Evolutionary conservation across 2,113 vertebrate species (phyloP).

Genomic region (Oreotrochilus melanogaster): DNA sequence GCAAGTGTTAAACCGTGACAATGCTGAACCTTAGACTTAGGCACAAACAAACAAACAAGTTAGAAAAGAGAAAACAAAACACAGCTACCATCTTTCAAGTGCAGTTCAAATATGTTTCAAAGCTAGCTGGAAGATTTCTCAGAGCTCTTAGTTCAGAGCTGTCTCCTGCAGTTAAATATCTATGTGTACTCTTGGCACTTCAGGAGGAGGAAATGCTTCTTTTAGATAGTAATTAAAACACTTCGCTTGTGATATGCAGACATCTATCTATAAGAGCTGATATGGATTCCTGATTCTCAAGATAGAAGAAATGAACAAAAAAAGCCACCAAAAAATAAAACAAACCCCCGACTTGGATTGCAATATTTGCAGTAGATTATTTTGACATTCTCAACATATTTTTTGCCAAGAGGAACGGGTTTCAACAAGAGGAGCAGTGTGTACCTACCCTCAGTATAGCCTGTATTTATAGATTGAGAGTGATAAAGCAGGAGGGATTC

Average conservation of each 20-base stretch:
- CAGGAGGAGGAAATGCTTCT: background rate
- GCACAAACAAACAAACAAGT: background rate
- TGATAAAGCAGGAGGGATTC: background rate
- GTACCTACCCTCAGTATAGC: background rate
- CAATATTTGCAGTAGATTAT: background rate
- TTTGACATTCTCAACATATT: too few species aligned
- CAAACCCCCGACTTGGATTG: background rate
- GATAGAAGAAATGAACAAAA: accelerated
- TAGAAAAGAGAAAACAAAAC: background rate
- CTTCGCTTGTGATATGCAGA: background rate
- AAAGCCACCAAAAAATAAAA: background rate
- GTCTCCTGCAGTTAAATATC: background rate
- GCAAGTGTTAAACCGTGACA: too few species aligned
- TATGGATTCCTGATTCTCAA: background rate
- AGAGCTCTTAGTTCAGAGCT: background rate
- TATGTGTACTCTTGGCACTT: background rate
- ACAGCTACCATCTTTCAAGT: background rate
- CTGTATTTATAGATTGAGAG: accelerated
- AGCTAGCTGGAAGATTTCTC: background rate
- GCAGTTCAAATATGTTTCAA: background rate
- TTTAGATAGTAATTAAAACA: background rate
- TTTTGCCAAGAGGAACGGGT: background rate
- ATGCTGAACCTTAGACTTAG: background rate
- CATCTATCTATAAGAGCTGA: background rate
- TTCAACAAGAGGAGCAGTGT: background rate